Percentiles rank a stretch among this genome's conserved stretches.
These are phyloP conservation scores for Epinephelus fuscoguttatus DNA, from an alignment of 2,113 vertebrate species.

Conservation along the genomic window DNA sequence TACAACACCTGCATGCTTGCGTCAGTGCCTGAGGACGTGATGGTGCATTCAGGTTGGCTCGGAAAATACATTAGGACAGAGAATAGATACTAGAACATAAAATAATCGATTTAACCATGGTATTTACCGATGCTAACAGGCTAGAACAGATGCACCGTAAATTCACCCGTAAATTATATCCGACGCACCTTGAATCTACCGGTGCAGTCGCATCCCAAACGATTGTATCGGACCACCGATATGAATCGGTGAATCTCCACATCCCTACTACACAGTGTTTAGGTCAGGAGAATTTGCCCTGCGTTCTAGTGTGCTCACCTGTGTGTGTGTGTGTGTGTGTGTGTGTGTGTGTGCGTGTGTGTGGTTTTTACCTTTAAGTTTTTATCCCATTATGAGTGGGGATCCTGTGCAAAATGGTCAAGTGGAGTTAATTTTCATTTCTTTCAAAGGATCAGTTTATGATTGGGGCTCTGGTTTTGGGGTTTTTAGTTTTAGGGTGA, in stretches of 20 bases:
- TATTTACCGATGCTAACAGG: not conserved
- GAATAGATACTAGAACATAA: too few species aligned
- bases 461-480: not conserved
- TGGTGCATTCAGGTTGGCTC: too few species aligned
- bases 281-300: too few species aligned
- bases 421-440: not conserved
- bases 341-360: not conserved
- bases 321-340: too few species aligned
- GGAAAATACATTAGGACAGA: too few species aligned
- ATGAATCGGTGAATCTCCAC: too few species aligned
- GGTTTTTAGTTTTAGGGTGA: not conserved
- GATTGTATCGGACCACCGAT: too few species aligned
- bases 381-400: not conserved
- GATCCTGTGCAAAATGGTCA: slow-evolving; percentile 21
- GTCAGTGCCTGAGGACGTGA: not conserved
- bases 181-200: too few species aligned
- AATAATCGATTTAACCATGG: too few species aligned
- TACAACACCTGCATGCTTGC: not conserved
- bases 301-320: too few species aligned
- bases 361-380: not conserved
- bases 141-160: not conserved
- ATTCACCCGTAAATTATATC: not conserved
- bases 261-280: too few species aligned
- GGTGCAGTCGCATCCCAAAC: too few species aligned
- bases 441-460: not conserved